phyloP scores from a whole-genome alignment of 2,888 invertebrate species.

The Drosophila dives region DNA sequence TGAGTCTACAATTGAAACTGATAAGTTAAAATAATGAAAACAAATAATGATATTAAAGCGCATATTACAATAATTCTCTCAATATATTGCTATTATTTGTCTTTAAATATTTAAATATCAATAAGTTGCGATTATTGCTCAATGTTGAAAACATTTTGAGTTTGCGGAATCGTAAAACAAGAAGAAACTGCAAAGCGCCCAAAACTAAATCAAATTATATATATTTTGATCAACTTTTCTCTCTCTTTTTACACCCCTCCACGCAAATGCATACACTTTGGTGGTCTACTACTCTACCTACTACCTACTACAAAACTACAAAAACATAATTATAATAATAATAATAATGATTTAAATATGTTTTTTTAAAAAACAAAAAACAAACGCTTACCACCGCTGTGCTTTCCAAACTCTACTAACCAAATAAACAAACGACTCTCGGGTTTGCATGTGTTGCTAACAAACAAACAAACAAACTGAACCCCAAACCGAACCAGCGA shows the following conservation, averaged over 20 bases:
- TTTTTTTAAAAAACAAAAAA: constrained; percentile 28
- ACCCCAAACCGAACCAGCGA: constrained; percentile 42
- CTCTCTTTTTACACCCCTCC: constrained; percentile 74
- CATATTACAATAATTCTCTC: neutral
- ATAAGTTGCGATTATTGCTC: constrained; percentile 26
- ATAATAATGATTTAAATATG: constrained; percentile 31
- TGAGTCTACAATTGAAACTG: neutral
- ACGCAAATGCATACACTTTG: constrained; percentile 79
- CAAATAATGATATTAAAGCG: too few relatives aligned
- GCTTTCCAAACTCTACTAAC: constrained; percentile 68
- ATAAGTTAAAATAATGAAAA: neutral
- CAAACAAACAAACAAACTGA: constrained; percentile 32
- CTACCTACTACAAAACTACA: constrained; percentile 66
- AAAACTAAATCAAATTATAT: constrained; percentile 61
- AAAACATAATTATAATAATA: constrained; percentile 39
- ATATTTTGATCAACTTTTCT: constrained; percentile 74
- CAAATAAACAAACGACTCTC: constrained; percentile 39
- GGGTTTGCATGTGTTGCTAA: constrained; percentile 74
- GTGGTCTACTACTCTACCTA: constrained; percentile 79
- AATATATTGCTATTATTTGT: neutral
- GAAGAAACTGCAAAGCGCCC: constrained; percentile 10
- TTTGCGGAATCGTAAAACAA: constrained; percentile 14
- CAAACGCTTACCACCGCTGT: constrained; percentile 69
- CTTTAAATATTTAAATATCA: neutral
- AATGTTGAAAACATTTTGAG: constrained; percentile 12